Base-by-base conservation (phyloP, 2,888 invertebrate genomes). In the Cremastobaeus sp. region DNA sequence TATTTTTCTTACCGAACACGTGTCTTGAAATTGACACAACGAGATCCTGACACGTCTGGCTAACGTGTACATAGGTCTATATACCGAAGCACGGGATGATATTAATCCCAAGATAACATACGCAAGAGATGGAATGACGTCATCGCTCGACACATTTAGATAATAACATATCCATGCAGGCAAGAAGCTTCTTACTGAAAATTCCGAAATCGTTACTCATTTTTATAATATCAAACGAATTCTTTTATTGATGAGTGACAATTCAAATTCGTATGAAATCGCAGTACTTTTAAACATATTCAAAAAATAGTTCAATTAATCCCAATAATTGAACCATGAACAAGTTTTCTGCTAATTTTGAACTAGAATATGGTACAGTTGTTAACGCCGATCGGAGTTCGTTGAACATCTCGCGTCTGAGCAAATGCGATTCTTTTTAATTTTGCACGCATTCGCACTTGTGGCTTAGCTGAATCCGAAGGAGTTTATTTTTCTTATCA, bases 71-170 rank as follows among this genome's bases (percentile, higher is more conserved):
- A 15, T n/a, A n/a, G n/a, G 37, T 30, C 15, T 48, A 48, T 14
- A 21, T 25, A 47, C 25, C 41, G 18, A 35, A 50, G 45, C 66
- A 69, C 55, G 69, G 52, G 76, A 76, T 74, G 74, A 77, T 76
- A 66, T 48, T 55, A 77, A 76, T 76, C 72, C 54, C 20, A 8
- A 64, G 73, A 73, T 78, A 79, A 75, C 71, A 50, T 65, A 30
- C 32, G 30, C 54, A 66, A 66, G 20, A 34, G 28, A 25, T 34
- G 12, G n/a, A n/a, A n/a, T 39, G 39, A 43, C 39, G 28, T 47
- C 39, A 64, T n/a, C 20, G 15, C 34, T 11, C 20, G 32, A 52
- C 43, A 39, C 30, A 32, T 45, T 52, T 60, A n/a, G n/a, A n/a
- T 8, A 60, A 37, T 60, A 18, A 59, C 32, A 45, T 12, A 34